Evolutionary conservation across 2,888 invertebrate species (phyloP).

Genomic region (Cristatella mucedo): DNA sequence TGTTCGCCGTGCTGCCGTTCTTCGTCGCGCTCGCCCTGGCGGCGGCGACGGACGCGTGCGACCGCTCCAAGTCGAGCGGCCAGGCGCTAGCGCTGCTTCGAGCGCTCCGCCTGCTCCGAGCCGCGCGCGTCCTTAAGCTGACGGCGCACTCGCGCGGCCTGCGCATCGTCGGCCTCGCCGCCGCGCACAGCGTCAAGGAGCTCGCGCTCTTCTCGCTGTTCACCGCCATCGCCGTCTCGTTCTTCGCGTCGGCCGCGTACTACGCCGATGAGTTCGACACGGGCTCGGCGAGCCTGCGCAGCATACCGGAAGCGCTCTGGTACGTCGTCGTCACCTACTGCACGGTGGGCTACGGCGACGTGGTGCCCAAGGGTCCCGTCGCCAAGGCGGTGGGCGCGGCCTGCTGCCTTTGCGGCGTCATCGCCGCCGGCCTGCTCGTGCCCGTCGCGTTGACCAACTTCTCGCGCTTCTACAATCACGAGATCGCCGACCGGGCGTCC

Average conservation of each 20-base stretch:
- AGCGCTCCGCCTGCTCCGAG: constrained; percentile 26
- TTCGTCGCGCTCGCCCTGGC: constrained; percentile 25
- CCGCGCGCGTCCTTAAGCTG: constrained; percentile 31
- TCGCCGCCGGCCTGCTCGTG: constrained; percentile 21
- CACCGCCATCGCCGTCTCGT: constrained; percentile 31
- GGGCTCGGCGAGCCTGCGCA: constrained; percentile 20
- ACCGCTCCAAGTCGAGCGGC: constrained; percentile 15
- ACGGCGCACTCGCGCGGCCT: constrained; percentile 34
- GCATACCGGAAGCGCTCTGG: constrained; percentile 37
- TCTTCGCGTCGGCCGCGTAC: constrained; percentile 31
- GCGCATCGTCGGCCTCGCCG: constrained; percentile 30
- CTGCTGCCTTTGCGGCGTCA: constrained; percentile 17
- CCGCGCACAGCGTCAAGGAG: constrained; percentile 28
- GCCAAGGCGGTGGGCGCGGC: constrained; percentile 19
- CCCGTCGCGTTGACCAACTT: constrained; percentile 21
- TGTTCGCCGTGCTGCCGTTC: constrained; percentile 32
- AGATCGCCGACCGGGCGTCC: too few relatives aligned
- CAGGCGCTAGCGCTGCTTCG: constrained; percentile 21
- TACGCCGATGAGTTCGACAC: constrained; percentile 28
- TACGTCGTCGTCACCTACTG: constrained; percentile 36
- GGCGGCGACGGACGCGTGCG: constrained; percentile 18
- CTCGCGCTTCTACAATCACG: constrained; percentile 20
- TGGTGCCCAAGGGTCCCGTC: constrained; percentile 21
- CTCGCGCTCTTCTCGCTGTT: constrained; percentile 33
- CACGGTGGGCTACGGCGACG: constrained; percentile 31